Evolutionary conservation across 2,888 invertebrate genomes (phyloP).

Genomic region (Calephelis perditalis): DNA sequence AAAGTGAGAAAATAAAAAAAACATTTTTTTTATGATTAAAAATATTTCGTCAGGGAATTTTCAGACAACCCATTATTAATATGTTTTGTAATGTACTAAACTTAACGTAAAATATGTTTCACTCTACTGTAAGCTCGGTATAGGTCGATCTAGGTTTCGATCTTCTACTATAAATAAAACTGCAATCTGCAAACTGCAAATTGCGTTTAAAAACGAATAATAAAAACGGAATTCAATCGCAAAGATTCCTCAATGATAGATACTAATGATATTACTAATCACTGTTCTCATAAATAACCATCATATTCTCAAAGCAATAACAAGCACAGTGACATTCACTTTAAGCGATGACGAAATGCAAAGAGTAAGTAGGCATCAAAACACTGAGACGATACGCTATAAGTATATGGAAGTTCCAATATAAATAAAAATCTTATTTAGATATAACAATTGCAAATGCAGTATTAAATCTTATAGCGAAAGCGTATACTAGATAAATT

Average conservation of each 20-base stretch:
- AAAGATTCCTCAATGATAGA: conserved; percentile 15
- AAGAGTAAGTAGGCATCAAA: conserved; percentile 45
- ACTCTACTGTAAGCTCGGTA: too few relatives aligned
- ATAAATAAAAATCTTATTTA: conserved; percentile 17
- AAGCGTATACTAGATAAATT: too few relatives aligned
- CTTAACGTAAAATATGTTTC: too few relatives aligned
- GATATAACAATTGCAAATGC: too few relatives aligned
- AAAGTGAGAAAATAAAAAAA: too few relatives aligned
- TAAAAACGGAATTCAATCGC: conserved; percentile 1
- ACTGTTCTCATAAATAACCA: conserved; percentile 48
- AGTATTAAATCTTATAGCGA: too few relatives aligned
- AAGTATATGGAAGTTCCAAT: conserved; percentile 39
- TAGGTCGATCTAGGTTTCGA: too few relatives aligned
- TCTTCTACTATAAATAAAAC: too few relatives aligned
- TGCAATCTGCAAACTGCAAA: background rate
- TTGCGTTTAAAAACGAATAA: background rate
- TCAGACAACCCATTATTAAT: too few relatives aligned
- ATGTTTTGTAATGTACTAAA: too few relatives aligned
- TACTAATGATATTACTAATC: conserved; percentile 25
- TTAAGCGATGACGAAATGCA: conserved; percentile 46
- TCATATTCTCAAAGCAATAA: conserved; percentile 50
- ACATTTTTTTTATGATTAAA: too few relatives aligned
- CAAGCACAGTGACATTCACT: conserved; percentile 55
- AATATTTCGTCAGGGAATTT: too few relatives aligned
- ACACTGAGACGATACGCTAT: conserved; percentile 43